Evolutionary conservation across 1,140 invertebrate species (phyloP).

Genomic region (Diachasmimorpha longicaudata): DNA sequence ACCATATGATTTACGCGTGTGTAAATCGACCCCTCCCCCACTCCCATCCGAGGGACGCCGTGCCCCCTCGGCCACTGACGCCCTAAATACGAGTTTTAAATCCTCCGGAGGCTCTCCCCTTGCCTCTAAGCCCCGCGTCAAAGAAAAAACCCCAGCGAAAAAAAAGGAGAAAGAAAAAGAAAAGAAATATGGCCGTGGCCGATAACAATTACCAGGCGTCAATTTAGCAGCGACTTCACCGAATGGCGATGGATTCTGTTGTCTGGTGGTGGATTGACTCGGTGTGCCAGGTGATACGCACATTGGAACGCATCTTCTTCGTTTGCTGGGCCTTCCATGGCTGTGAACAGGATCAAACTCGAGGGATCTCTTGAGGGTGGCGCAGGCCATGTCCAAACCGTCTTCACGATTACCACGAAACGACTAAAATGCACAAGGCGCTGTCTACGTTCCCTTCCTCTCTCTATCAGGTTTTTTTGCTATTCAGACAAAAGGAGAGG

Average conservation of each 20-base stretch:
- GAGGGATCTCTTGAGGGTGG: constrained; percentile 89
- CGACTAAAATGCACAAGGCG: constrained; percentile 11
- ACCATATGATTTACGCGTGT: constrained; percentile 59
- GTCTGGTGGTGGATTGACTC: constrained; percentile 61
- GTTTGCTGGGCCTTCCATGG: constrained; percentile 80
- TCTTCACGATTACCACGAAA: constrained; percentile 37
- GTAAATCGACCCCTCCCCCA: constrained; percentile 30
- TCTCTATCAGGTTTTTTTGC: not conserved
- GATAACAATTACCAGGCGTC: constrained; percentile 77
- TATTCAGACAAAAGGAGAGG: not conserved
- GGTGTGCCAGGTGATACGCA: constrained; percentile 74
- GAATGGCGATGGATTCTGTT: constrained; percentile 74
- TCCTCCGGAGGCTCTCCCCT: constrained; percentile 28
- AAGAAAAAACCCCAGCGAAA: constrained; percentile 13
- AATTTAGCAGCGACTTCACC: constrained; percentile 79
- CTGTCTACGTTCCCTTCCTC: constrained; percentile 2
- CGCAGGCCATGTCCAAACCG: constrained; percentile 85
- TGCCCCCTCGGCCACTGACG: constrained; percentile 3
- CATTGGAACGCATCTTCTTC: constrained; percentile 87
- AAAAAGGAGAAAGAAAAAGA: constrained; percentile 29
- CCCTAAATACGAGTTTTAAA: constrained; percentile 52
- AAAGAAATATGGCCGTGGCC: constrained; percentile 45
- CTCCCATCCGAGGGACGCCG: constrained; percentile 12
- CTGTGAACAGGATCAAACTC: constrained; percentile 90
- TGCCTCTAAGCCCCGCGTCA: constrained; percentile 17